Evolutionary conservation across 2,113 vertebrate species (phyloP).

Genomic region (Motacilla tschutschensis): DNA sequence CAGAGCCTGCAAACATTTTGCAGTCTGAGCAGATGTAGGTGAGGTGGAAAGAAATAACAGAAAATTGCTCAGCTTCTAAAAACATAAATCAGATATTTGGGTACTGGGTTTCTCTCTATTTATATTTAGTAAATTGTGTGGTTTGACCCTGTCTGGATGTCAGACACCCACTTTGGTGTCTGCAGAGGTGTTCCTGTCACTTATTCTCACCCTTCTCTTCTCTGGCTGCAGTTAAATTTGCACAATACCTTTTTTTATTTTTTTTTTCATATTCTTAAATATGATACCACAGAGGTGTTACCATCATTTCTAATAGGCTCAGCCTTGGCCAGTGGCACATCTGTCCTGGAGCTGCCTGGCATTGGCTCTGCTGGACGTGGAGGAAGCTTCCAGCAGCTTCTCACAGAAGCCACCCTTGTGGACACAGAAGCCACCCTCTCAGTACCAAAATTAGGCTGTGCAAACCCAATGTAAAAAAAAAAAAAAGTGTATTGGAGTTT

Average conservation of each 20-base stretch:
- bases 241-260: neutral
- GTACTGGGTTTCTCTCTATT: neutral
- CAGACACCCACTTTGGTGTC: neutral
- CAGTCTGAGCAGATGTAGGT: neutral
- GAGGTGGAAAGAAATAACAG: neutral
- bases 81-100: neutral
- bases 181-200: neutral
- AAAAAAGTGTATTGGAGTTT: neutral
- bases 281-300: neutral
- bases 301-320: neutral
- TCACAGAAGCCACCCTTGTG: neutral
- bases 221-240: neutral
- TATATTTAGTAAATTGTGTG: neutral
- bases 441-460: fast-evolving
- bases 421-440: neutral
- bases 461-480: neutral
- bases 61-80: neutral
- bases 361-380: neutral
- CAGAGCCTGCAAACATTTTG: neutral
- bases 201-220: neutral
- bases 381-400: neutral
- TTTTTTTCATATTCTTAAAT: neutral
- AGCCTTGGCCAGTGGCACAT: neutral
- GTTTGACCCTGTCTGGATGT: neutral
- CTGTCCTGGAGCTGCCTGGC: neutral